Conservation (phyloP, 2,113 vertebrate genomes). For the Camelus dromedarius region DNA sequence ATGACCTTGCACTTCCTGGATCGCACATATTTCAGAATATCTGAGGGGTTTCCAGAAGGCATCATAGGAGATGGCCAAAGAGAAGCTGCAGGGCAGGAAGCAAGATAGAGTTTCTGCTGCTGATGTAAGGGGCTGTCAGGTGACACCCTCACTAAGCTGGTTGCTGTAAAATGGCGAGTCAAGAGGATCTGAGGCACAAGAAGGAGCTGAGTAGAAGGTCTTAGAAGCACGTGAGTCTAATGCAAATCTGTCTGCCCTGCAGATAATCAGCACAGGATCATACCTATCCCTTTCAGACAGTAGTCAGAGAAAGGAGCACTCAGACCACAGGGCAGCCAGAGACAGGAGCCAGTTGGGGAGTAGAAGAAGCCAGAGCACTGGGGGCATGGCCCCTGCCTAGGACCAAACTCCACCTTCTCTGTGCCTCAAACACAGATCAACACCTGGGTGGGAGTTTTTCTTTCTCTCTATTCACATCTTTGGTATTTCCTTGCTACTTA, state of each 20-base stretch:
- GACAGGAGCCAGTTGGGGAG: neutral
- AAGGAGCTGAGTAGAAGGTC: neutral
- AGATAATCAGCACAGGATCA: neutral
- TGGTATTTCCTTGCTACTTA: slow-evolving; percentile 11
- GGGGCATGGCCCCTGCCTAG: neutral
- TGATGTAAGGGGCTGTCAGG: neutral
- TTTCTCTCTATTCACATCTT: neutral
- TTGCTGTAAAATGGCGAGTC: neutral
- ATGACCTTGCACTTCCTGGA: neutral
- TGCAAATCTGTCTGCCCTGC: neutral
- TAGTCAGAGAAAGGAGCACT: neutral
- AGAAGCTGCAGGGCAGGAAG: neutral
- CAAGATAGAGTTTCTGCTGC: neutral
- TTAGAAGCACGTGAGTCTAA: neutral
- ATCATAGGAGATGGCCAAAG: neutral
- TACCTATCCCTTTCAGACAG: neutral
- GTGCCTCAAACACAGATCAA: neutral
- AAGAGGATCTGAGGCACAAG: neutral
- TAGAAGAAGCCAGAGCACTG: neutral
- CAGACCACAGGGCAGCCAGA: neutral
- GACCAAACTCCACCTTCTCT: neutral
- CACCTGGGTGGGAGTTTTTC: neutral
- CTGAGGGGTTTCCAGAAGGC: neutral
- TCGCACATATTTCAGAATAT: neutral
- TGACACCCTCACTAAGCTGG: neutral